phyloP scores from a whole-genome alignment of 2,113 vertebrate species.

The Solenodon paradoxus region DNA sequence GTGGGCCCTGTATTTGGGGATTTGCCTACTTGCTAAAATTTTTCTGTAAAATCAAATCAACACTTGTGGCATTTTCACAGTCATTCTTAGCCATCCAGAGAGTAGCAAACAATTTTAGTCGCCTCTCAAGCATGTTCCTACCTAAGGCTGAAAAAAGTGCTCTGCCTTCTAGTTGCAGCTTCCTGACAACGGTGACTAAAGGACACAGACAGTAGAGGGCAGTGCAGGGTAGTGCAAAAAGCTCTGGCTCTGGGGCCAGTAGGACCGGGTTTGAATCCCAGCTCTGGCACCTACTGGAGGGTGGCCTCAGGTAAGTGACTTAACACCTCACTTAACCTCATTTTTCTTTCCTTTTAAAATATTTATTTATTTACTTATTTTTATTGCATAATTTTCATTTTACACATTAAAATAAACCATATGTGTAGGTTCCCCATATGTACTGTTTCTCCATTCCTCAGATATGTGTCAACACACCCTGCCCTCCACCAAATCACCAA shows the following conservation, averaged over 20 bases:
- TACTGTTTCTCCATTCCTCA: too few relatives aligned
- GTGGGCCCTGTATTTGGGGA: neutral
- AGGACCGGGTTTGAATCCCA: neutral
- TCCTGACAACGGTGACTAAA: neutral
- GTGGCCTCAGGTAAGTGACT: neutral
- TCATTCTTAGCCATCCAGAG: neutral
- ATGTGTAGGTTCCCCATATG: too few relatives aligned
- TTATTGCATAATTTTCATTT: too few relatives aligned
- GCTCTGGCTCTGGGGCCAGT: neutral
- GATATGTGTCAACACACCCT: too few relatives aligned
- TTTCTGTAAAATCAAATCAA: neutral
- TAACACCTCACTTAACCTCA: neutral
- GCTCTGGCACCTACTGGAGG: neutral
- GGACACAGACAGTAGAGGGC: constrained; percentile 1
- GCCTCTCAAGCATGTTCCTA: neutral
- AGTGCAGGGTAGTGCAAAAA: neutral
- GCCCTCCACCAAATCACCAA: too few relatives aligned
- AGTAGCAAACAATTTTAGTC: neutral
- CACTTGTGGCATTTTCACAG: neutral
- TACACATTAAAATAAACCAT: too few relatives aligned
- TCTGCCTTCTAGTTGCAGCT: neutral
- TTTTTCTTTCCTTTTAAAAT: too few relatives aligned
- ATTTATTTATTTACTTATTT: too few relatives aligned
- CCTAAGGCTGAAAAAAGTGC: neutral
- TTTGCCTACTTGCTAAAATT: neutral